Evolutionary conservation across 2,888 invertebrate species (phyloP).

Genomic region (Thymelicus sylvestris): DNA sequence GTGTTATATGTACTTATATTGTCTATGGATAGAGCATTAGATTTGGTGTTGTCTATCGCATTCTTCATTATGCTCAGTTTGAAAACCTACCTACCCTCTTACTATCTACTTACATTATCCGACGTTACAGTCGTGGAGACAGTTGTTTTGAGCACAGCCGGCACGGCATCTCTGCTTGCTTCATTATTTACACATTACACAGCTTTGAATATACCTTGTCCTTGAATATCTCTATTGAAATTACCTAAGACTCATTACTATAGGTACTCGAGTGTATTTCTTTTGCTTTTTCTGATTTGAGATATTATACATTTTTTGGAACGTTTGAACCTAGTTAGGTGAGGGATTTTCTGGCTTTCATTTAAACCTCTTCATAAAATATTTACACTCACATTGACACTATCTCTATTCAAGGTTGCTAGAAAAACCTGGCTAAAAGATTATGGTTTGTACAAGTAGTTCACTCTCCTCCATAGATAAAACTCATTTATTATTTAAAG

Average conservation of each 20-base stretch:
- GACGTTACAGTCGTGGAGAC: constrained; percentile 34
- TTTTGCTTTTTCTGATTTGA: no score
- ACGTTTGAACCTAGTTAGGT: not conserved
- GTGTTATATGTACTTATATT: constrained; percentile 49
- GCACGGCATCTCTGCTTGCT: constrained; percentile 55
- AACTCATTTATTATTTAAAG: not conserved
- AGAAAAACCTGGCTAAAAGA: not conserved
- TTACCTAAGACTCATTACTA: not conserved
- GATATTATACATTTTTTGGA: not conserved
- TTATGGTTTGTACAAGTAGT: not conserved
- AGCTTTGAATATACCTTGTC: constrained; percentile 51
- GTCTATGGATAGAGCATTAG: constrained; percentile 41
- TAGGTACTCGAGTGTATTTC: constrained; percentile 8
- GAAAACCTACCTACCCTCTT: constrained; percentile 12
- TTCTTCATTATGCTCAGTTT: constrained; percentile 33
- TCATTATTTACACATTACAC: constrained; percentile 57
- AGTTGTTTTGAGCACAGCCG: constrained; percentile 50
- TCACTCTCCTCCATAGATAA: not conserved
- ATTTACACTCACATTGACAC: constrained; percentile 5
- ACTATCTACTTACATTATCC: not conserved
- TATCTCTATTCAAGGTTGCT: not conserved
- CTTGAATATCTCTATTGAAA: not conserved
- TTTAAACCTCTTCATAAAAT: not conserved
- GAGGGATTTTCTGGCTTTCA: not conserved
- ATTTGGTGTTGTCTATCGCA: constrained; percentile 37